Percentiles rank a stretch among this genome's conserved stretches.
These are phyloP conservation scores for Cephalopachus bancanus DNA, from an alignment of 2,797 vertebrate genomes.

Conservation along the genomic window DNA sequence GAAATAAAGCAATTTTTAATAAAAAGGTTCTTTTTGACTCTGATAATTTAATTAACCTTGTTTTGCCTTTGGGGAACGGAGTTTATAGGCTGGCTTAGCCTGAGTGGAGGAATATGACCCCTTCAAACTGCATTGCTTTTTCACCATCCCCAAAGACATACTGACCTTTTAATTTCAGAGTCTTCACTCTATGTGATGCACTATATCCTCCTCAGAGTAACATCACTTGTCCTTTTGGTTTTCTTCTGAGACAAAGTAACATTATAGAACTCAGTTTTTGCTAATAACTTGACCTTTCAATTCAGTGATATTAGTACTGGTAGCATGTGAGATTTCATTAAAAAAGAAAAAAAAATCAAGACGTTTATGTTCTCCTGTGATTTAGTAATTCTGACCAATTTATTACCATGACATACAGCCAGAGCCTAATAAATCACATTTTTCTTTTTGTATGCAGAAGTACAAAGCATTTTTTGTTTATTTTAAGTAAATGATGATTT, in stretches of 20 bases:
- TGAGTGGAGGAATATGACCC: neutral
- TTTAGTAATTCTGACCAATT: neutral
- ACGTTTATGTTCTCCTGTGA: constrained; percentile 4
- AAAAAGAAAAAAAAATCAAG: neutral
- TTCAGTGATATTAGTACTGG: constrained; percentile 9
- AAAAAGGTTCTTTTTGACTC: neutral
- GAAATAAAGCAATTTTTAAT: neutral
- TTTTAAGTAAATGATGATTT: constrained; percentile 27
- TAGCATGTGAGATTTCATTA: constrained; percentile 2
- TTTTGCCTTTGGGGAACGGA: neutral
- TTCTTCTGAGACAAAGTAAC: constrained; percentile 67
- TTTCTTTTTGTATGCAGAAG: neutral
- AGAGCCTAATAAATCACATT: neutral
- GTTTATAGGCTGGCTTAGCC: neutral
- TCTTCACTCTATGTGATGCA: neutral
- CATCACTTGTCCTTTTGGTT: neutral
- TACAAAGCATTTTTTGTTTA: constrained; percentile 7
- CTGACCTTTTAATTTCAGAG: constrained; percentile 62
- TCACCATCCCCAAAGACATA: constrained; percentile 16
- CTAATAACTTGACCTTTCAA: constrained; percentile 73
- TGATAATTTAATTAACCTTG: neutral
- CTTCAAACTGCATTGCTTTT: neutral
- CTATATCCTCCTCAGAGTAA: neutral
- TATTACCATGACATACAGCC: neutral
- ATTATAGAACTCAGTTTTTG: constrained; percentile 20